Base-by-base conservation (phyloP, 2,113 vertebrate genomes). In the Pterocles orientalis region DNA sequence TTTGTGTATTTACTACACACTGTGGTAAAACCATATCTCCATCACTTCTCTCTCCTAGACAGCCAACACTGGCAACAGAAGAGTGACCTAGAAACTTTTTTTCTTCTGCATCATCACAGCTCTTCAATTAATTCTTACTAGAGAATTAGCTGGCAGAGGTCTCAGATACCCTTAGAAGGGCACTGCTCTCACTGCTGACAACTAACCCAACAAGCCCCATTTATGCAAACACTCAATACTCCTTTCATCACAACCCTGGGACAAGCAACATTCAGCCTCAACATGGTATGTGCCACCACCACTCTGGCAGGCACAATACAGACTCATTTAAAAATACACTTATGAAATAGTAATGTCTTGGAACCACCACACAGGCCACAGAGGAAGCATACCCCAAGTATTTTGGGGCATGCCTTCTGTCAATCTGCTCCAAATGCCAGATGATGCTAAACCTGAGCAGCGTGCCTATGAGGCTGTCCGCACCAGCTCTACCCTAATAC, bases 401-500 rank as follows among this genome's bases (percentile, higher is more conserved):
- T 80, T 60, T 23, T n/a, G 28, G 16, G 19, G 19, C 8, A 21
- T 6, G 26, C 33, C 64, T 62, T 69, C 72, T 58, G 53, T 47
- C 33, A 20, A 10, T 12, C 33, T 60, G 26, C 60, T 85, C 39
- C 58, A 25, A 34, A 60, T 2, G 2, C 34, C 57, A 57, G 31
- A 51, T 17, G 14, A 58, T n/a, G 58, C 23, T 53, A 58, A 58
- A 28, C 16, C 33, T 29, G 36, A 71, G 64, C 45, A 65, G 26
- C 1, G 2, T 8, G 26, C 45, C 24, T 8, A 7, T 3, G 7
- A 72, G 18, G 10, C 20, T 2, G 2, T 14, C 60, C 6, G 20
- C 17, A 58, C 18, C 33, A 51, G 33, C 33, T 45, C 26, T 18
- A 6, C 51, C 66, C n/a, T 8, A 12, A n/a, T 5, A 10, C 28